Evolutionary conservation across 2,113 vertebrate species (phyloP).

Genomic region (Mustela lutreola): DNA sequence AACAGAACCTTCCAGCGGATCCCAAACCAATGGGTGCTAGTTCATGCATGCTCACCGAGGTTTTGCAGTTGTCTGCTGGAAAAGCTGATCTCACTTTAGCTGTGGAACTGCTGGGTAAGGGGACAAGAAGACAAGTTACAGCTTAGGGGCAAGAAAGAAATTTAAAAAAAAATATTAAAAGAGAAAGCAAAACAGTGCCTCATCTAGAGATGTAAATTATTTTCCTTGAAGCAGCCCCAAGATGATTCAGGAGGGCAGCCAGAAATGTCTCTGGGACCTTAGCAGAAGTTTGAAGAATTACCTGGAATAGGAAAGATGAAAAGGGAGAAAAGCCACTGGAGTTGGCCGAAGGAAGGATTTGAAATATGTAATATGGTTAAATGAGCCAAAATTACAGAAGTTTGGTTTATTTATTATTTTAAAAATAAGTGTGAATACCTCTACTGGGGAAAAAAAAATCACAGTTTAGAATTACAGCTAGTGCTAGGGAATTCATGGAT

Average conservation of each 20-base stretch:
- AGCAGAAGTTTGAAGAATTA: not conserved
- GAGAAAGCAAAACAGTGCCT: not conserved
- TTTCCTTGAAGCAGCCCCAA: not conserved
- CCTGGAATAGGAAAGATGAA: not conserved
- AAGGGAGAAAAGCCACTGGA: not conserved
- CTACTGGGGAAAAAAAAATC: not conserved
- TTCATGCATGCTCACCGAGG: fast-evolving
- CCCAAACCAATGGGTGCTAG: not conserved
- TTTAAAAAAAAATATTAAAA: not conserved
- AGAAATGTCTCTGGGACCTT: not conserved
- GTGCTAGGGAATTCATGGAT: not conserved
- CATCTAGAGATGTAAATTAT: not conserved
- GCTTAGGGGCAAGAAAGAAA: not conserved
- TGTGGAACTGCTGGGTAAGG: not conserved
- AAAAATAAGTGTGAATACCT: not conserved
- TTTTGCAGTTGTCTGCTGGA: not conserved
- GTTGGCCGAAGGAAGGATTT: not conserved
- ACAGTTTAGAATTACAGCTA: not conserved
- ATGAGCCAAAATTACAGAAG: constrained; percentile 17
- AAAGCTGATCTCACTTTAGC: not conserved
- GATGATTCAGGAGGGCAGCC: not conserved
- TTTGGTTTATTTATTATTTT: not conserved
- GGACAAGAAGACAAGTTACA: not conserved
- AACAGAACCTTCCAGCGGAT: not conserved
- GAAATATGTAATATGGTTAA: not conserved